These are phyloP conservation scores for Acanthopleura granulata DNA, from an alignment of 2,888 invertebrate genomes.

Conservation along the genomic window DNA sequence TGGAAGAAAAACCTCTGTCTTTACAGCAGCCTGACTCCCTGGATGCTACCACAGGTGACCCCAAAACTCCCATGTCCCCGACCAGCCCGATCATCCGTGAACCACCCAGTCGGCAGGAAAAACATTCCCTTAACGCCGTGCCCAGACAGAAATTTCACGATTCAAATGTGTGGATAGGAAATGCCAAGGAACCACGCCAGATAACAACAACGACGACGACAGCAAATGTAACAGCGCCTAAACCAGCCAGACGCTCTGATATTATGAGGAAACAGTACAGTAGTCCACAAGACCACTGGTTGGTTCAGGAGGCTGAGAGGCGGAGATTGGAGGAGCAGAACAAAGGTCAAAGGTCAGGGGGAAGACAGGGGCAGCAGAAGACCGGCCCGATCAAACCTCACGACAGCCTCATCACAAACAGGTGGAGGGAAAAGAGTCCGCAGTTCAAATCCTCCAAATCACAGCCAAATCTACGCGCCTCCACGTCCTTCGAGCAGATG, in stretches of 20 bases:
- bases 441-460: background rate
- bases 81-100: slow-evolving; percentile 36
- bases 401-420: background rate
- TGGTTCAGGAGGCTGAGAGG: slow-evolving; percentile 93
- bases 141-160: slow-evolving; percentile 49
- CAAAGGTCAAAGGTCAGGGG: background rate
- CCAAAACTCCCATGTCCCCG: slow-evolving; percentile 6
- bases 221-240: slow-evolving; percentile 13
- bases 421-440: background rate
- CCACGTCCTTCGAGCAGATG: slow-evolving; percentile 8
- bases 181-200: slow-evolving; percentile 29
- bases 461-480: background rate
- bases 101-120: slow-evolving; percentile 43
- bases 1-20: slow-evolving; percentile 38
- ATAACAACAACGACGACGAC: slow-evolving; percentile 32
- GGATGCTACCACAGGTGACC: slow-evolving; percentile 17
- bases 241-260: slow-evolving; percentile 37
- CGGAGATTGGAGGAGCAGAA: slow-evolving; percentile 72
- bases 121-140: slow-evolving; percentile 55
- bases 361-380: background rate
- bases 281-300: slow-evolving; percentile 80
- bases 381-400: slow-evolving; percentile 20
- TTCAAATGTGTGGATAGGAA: slow-evolving; percentile 40
- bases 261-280: slow-evolving; percentile 41
- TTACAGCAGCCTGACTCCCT: slow-evolving; percentile 20